These are phyloP conservation scores for Tupaia chinensis DNA, from an alignment of 2,113 vertebrate genomes.

Conservation along the genomic window DNA sequence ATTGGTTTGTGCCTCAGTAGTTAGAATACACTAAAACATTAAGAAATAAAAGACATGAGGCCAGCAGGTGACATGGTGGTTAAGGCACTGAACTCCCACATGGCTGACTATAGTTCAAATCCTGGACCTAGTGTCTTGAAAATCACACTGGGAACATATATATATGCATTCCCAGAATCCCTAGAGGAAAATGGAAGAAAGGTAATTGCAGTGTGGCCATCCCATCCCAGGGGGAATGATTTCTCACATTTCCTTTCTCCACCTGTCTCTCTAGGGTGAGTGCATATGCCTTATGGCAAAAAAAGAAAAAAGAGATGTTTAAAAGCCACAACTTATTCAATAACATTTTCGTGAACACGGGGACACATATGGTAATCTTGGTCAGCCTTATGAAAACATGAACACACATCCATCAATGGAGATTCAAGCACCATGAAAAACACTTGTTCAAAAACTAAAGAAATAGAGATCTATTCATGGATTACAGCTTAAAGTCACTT, in stretches of 20 bases:
- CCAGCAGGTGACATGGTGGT: no score
- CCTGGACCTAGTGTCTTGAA: no score
- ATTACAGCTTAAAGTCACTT: background rate
- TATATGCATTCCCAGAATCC: no score
- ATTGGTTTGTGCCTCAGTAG: background rate
- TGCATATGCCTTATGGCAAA: no score
- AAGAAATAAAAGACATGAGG: background rate
- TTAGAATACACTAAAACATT: conserved; percentile 17
- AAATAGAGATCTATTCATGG: background rate
- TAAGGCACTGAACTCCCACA: no score
- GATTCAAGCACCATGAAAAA: background rate
- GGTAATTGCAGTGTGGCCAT: no score
- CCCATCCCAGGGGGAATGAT: no score
- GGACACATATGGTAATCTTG: background rate
- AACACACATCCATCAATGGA: background rate
- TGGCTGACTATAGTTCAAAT: no score
- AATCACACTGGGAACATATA: no score
- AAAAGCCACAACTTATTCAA: background rate
- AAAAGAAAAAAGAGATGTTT: background rate
- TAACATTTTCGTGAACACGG: background rate
- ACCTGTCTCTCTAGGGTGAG: no score
- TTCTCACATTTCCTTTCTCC: no score
- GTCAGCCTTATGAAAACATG: background rate
- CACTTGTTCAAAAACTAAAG: background rate
- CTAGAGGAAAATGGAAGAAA: no score